Evolutionary conservation across 1,140 invertebrate genomes (phyloP), one percentile per base, ranked within the genome.

Genomic region (Apolygus lucorum): DNA sequence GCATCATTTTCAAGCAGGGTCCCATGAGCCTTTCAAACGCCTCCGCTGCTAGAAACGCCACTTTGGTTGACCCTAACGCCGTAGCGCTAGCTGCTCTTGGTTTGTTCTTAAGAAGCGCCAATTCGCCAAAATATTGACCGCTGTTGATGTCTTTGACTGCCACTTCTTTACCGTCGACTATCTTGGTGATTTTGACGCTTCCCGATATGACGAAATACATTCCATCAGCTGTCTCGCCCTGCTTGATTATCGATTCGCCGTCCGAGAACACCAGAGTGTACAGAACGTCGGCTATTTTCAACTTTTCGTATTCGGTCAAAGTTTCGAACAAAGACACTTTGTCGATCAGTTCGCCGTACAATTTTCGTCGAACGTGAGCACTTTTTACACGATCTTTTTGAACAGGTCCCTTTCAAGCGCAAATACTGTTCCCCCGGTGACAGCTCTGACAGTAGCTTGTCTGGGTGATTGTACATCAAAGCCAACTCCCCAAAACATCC

Each of bases 1-100:
- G 96, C 94, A 99, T 97, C 59, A 98, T 88, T 75, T 98, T 90
- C 93, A 98, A 96, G 82, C 96, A 99, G 26, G 95, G 95, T n/a
- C 96, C 96, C 71, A 98, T 84, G 67, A 99, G 84, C 66, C 96
- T 88, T 81, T 98, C 96, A 80, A 98, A 99, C 68, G 95, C 95
- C 77, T 95, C 90, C 73, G 98, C 95, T 81, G 98, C 95, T 79
- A 98, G 84, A 82, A 97, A 94, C 82, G 92, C 92, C 73, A 91
- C 81, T 83, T 92, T 92, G 68, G 92, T 87, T 74, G 86, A 82
- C 70, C 88, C 90, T 62, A 87, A 86, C 72, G 91, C 90, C 80
- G 92, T 93, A 62, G 90, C 93, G 63, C 93, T 95, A 71, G 95
- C 95, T 71, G 95, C 95, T 76, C 95, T 86, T 68, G 94, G 93